Conservation (phyloP, 64 coral and sea anemone genomes). For the Stylophora pistillata region DNA sequence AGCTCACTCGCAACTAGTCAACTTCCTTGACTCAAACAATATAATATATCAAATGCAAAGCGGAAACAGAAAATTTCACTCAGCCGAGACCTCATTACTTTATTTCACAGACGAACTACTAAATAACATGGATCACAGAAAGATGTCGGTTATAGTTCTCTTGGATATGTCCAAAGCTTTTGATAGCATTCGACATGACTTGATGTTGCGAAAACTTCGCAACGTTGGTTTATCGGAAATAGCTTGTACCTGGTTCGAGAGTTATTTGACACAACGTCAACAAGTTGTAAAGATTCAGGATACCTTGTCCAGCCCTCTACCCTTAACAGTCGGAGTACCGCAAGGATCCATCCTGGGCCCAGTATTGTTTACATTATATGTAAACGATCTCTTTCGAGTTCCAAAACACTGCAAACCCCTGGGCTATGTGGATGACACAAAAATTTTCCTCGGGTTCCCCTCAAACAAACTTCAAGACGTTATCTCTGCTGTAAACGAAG, state of each 20-base stretch:
- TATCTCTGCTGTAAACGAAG: too few relatives aligned
- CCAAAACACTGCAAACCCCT: constrained; percentile 40
- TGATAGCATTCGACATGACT: constrained; percentile 49
- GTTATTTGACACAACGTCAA: constrained; percentile 8
- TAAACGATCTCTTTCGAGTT: constrained; percentile 35
- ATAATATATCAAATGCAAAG: not conserved
- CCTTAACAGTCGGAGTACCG: constrained; percentile 19
- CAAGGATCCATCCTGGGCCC: constrained; percentile 25
- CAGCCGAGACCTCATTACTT: not conserved
- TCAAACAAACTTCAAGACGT: constrained; percentile 11
- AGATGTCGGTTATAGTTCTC: too few relatives aligned
- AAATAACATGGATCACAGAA: too few relatives aligned
- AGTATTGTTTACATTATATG: not conserved
- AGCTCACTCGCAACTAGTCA: not conserved
- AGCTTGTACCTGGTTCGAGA: constrained; percentile 18
- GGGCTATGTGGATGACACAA: constrained; percentile 58
- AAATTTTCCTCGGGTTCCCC: constrained; percentile 36
- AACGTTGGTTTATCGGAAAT: constrained; percentile 13
- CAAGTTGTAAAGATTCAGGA: constrained; percentile 25
- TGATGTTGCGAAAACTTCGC: not conserved
- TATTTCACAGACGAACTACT: not conserved
- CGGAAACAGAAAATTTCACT: not conserved
- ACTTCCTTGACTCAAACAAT: not conserved
- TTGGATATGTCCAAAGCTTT: constrained; percentile 36
- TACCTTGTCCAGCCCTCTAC: not conserved